Base-by-base conservation (phyloP, 2,797 vertebrate genomes). In the Tokudaia muenninki region DNA sequence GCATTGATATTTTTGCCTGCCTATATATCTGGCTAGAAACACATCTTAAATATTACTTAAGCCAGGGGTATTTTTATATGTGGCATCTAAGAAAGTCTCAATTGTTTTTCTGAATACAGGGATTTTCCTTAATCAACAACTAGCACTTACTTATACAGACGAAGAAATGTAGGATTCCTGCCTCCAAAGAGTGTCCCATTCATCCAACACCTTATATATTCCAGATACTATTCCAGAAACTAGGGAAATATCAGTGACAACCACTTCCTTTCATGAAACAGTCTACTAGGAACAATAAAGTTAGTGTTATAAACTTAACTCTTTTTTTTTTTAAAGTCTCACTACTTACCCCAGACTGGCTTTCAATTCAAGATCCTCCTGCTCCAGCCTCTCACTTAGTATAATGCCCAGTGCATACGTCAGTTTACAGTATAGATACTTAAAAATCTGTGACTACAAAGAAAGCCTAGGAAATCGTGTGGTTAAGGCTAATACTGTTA, bases 51-150 rank as follows among this genome's bases (percentile, higher is more conserved):
- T 95, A 24, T 84, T 78, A 59, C 34, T 50, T 86, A 96, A 34
- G 29, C 75, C 57, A 67, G 29, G 44, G n/a, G 21, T 93, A 90
- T 83, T 95, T 94, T 63, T 82, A 86, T 26, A 24, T 7, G 34
- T 80, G 37, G n/a, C 57, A 77, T 72, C 80, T 87, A 83, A 88
- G 80, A 89, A 95, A 95, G 52, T 63, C 29, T 72, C 67, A 70
- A n/a, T 91, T 91, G 6, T 79, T 44, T 91, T 94, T 65, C 87
- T 94, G 26, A 96, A 63, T 83, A 16, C 86, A 82, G 44, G 84
- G 31, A 16, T 61, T 92, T 75, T 82, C 91, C 94, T 94, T 93
- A 82, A 88, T 91, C 41, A 65, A 44, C 50, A 92, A 84, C 19
- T 96, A 82, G 79, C 37, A 61, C 92, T 94, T 93, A 82, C 29